A percentile compares a stretch with the other conserved stretches of the same genome.
These are phyloP conservation scores for Vannuccia rotundouncinata DNA, from an alignment of 2,888 invertebrate species.

Conservation along the genomic window DNA sequence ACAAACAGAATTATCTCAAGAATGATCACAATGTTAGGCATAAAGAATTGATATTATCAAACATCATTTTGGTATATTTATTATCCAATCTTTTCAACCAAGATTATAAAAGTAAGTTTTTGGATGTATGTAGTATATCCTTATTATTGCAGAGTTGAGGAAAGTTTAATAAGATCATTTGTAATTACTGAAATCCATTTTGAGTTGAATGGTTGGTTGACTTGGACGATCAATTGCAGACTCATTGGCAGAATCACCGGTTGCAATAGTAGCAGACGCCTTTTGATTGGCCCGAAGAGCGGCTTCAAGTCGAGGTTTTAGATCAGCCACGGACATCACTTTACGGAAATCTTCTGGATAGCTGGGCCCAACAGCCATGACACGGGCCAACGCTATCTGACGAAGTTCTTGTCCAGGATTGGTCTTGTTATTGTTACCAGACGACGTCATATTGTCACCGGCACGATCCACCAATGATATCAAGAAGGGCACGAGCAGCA, in stretches of 20 bases:
- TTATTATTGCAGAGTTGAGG: too few relatives aligned
- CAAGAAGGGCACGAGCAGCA: conserved; percentile 79
- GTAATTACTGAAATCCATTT: conserved; percentile 89
- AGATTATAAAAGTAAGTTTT: too few relatives aligned
- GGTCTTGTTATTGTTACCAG: conserved; percentile 46
- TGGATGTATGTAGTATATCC: too few relatives aligned
- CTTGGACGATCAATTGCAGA: conserved; percentile 42
- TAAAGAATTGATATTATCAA: too few relatives aligned
- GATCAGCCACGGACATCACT: conserved; percentile 76
- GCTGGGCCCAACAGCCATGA: conserved; percentile 82
- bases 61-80: too few relatives aligned
- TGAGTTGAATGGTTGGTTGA: conserved; percentile 71
- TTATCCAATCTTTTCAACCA: too few relatives aligned
- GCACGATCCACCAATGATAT: conserved; percentile 68
- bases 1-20: too few relatives aligned
- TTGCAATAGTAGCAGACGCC: conserved; percentile 58
- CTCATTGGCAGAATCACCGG: conserved; percentile 56
- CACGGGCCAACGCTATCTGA: conserved; percentile 78
- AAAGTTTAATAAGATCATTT: too few relatives aligned
- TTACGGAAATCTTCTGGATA: conserved; percentile 88
- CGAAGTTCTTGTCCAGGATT: conserved; percentile 61
- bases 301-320: conserved; percentile 73
- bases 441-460: conserved; percentile 57
- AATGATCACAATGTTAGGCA: too few relatives aligned
- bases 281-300: conserved; percentile 69